These are phyloP conservation scores for Pollachius pollachius DNA, from an alignment of 2,113 vertebrate species.

Conservation along the genomic window DNA sequence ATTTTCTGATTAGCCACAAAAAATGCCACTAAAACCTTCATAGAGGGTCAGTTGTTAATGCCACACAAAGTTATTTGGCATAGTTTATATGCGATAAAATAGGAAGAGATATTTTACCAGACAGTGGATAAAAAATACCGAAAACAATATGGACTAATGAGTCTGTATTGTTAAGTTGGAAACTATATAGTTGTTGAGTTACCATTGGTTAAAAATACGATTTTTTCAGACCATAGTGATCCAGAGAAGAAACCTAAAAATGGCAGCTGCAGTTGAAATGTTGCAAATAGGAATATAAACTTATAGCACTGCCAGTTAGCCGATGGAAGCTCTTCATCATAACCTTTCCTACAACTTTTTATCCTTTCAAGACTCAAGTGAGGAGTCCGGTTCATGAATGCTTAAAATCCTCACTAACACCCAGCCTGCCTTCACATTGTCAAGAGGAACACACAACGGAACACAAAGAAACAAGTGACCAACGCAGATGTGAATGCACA, in stretches of 20 bases:
- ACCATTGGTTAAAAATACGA: constrained; percentile 28
- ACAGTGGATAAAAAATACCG: not conserved
- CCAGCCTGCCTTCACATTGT: not conserved
- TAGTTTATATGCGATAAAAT: too few relatives aligned
- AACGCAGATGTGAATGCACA: constrained; percentile 26
- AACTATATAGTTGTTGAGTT: constrained; percentile 12
- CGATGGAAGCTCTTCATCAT: too few relatives aligned
- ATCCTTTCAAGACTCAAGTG: not conserved
- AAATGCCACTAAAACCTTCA: too few relatives aligned
- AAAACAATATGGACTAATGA: not conserved
- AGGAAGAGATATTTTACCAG: not conserved
- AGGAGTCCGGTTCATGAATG: too few relatives aligned
- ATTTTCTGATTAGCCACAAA: too few relatives aligned
- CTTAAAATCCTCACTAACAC: not conserved
- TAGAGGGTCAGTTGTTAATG: too few relatives aligned
- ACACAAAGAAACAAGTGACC: constrained; percentile 23
- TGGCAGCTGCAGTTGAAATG: constrained; percentile 39
- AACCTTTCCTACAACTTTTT: not conserved
- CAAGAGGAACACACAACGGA: constrained; percentile 13
- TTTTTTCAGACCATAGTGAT: too few relatives aligned
- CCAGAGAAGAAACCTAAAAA: constrained; percentile 15
- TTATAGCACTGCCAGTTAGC: too few relatives aligned
- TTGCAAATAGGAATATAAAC: not conserved
- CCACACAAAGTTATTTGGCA: too few relatives aligned
- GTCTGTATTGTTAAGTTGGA: too few relatives aligned